phyloP scores from a whole-genome alignment of 2,888 invertebrate genomes.

The Thera obeliscata region DNA sequence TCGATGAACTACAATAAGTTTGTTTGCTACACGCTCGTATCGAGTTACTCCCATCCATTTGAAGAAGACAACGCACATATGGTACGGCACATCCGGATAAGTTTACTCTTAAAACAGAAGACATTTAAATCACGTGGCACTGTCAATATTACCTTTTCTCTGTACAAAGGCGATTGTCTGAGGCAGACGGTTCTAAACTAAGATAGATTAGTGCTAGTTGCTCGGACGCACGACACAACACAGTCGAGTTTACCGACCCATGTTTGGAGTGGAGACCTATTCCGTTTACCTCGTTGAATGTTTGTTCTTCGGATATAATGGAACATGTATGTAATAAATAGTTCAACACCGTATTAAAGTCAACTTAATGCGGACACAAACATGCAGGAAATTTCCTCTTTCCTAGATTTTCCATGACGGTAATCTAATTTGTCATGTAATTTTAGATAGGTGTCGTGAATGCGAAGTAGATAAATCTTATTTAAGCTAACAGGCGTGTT shows the following conservation, averaged over 20 bases:
- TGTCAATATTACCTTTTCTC: constrained; percentile 78
- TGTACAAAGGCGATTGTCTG: constrained; percentile 72
- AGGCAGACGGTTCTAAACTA: constrained; percentile 67
- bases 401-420: constrained; percentile 25
- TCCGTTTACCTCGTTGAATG: constrained; percentile 49
- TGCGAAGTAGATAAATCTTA: constrained; percentile 30
- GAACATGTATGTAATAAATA: constrained; percentile 20
- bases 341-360: constrained; percentile 18
- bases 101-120: constrained; percentile 81
- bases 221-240: constrained; percentile 58
- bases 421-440: constrained; percentile 31
- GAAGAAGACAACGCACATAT: constrained; percentile 79
- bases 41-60: constrained; percentile 76
- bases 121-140: constrained; percentile 79
- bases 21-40: constrained; percentile 71
- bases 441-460: constrained; percentile 24
- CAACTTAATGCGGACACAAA: constrained; percentile 5
- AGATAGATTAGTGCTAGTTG: constrained; percentile 71
- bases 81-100: constrained; percentile 75
- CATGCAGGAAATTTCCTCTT: constrained; percentile 19
- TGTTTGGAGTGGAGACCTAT: constrained; percentile 52
- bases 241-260: constrained; percentile 53
- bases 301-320: constrained; percentile 23
- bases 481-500: constrained; percentile 31
- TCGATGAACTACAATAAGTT: constrained; percentile 69